Conservation (phyloP, 35 echinoderm and acorn worm genomes). For the Apostichopus californicus region DNA sequence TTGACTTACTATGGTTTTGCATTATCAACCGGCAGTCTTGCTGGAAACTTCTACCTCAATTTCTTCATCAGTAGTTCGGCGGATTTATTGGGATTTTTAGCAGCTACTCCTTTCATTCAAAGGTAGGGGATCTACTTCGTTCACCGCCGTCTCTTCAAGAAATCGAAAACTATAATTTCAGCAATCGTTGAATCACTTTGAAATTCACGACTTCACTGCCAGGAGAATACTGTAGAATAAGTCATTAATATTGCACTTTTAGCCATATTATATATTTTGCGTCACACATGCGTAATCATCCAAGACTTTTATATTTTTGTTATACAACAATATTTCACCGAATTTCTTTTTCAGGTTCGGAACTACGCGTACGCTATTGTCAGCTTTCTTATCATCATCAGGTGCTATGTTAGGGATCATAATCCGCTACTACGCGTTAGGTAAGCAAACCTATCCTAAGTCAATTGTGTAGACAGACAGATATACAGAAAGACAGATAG, state of each 20-base stretch:
- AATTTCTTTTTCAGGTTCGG: neutral
- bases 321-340: no score
- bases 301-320: no score
- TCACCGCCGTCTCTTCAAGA: no score
- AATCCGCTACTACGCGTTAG: neutral
- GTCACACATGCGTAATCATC: no score
- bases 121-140: neutral
- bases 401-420: neutral
- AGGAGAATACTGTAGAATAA: no score
- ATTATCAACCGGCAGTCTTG: conserved; percentile 3
- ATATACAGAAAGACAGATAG: no score
- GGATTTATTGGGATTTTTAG: neutral
- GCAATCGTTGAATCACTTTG: no score
- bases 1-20: conserved; percentile 31
- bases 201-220: no score
- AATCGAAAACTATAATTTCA: no score
- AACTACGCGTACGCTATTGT: neutral
- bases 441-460: neutral
- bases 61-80: conserved; percentile 39
- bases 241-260: no score
- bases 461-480: no score
- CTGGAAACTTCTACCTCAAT: conserved; percentile 19
- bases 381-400: neutral
- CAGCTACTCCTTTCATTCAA: neutral
- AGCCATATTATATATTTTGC: no score